Percentiles rank a stretch among this genome's conserved stretches.
These are phyloP conservation scores for Rhea americana DNA, from an alignment of 2,113 vertebrate genomes.

Conservation along the genomic window DNA sequence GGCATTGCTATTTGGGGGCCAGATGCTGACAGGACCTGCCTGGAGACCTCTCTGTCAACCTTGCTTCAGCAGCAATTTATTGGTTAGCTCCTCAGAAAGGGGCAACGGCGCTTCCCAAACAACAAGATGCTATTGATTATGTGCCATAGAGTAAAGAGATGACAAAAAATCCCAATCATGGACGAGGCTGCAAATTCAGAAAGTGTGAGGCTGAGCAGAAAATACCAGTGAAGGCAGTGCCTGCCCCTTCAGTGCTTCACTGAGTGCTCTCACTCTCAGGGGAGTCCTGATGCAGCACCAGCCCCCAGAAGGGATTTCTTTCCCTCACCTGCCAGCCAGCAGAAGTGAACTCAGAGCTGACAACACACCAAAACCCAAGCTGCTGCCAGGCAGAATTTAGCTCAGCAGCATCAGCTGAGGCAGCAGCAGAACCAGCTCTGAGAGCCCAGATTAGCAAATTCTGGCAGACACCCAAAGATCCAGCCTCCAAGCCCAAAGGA, in stretches of 20 bases:
- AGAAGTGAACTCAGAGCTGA: background rate
- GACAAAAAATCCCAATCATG: background rate
- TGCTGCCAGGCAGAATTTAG: background rate
- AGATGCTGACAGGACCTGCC: background rate
- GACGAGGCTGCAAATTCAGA: background rate
- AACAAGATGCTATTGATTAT: background rate
- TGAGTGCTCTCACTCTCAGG: no score
- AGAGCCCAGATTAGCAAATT: fast-evolving
- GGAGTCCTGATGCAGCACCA: background rate
- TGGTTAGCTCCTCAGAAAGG: background rate
- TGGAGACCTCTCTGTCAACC: background rate
- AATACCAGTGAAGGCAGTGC: background rate
- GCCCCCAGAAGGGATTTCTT: background rate
- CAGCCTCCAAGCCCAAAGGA: background rate
- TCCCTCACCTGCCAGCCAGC: background rate
- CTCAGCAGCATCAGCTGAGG: background rate
- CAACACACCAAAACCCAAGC: fast-evolving
- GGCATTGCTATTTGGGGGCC: background rate
- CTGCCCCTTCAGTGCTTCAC: fast-evolving
- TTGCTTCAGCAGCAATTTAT: background rate
- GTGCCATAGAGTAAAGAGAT: background rate
- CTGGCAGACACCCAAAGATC: background rate
- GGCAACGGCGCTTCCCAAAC: background rate
- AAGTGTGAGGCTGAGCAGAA: background rate
- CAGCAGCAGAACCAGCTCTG: background rate